Base-by-base conservation (phyloP, 2,797 vertebrate species). In the Sebastes nivosus region DNA sequence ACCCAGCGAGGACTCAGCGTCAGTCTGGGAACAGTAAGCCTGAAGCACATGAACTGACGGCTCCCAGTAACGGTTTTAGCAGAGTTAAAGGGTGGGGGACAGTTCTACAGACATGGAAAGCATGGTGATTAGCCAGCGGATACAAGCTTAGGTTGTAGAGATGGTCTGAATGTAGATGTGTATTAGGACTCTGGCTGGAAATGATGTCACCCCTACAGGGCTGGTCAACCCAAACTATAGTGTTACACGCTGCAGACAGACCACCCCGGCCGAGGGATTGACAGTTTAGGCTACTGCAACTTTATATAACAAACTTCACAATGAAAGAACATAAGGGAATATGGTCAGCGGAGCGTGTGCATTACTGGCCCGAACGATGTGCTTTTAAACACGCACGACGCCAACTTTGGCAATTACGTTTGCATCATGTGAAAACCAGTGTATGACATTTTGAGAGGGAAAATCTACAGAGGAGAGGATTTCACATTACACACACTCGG, bases 171-270 rank as follows among this genome's bases (percentile, higher is more conserved):
- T 81, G 7, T 78, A 72, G 50, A 80, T 52, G 60, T 75, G 76
- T 75, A 86, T 77, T 77, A 79, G 42, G 16, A 22, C 36, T 81
- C 38, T 68, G 73, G 42, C 65, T 88, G 81, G 63, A 77, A 78
- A 80, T 88, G 46, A 84, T 78, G 74, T 85, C 84, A 90, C 52
- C 20, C 57, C 50, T 70, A 18, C 67, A 63, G 55, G 71, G 12
- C 29, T 69, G 81, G 63, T 81, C 55, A 46, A 52, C 59, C 60
- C 54, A 68, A 42, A 81, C 57, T 82, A 84, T 71, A 80, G 60
- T 20, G 65, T 86, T 88, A 81, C 81, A 73, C 8, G 66, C 65
- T 63, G 80, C 75, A 88, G 83, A 85, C 76, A 73, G 88, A 90
- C 84, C 82, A 78, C 83, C 82, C 50, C 64, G 34, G 50, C 75